A percentile compares a stretch with the other conserved stretches of the same genome.
phyloP scores from a whole-genome alignment of 2,113 vertebrate genomes.

The Paramisgurnus dabryanus region DNA sequence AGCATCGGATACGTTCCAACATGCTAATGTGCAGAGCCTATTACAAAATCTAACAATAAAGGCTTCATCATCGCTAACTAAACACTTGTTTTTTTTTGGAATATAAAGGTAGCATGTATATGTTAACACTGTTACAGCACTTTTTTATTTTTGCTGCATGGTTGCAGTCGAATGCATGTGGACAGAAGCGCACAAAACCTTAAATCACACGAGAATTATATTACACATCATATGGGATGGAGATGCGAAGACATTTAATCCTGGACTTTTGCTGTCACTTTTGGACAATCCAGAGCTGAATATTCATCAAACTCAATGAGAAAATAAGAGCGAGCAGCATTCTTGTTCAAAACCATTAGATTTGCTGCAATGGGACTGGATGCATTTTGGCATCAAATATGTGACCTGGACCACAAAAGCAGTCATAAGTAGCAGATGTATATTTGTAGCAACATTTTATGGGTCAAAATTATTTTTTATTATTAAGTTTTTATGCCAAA shows the following conservation, averaged over 20 bases:
- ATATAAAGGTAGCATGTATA: conserved; percentile 62
- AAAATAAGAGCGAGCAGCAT: conserved; percentile 4
- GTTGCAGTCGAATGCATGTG: conserved; percentile 48
- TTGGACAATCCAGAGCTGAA: background rate
- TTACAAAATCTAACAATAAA: conserved; percentile 53
- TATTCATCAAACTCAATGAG: background rate
- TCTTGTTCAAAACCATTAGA: background rate
- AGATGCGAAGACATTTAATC: no score
- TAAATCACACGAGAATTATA: background rate
- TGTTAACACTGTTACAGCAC: conserved; percentile 64
- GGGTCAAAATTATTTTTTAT: no score
- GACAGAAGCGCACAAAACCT: background rate
- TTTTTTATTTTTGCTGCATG: conserved; percentile 39
- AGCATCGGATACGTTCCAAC: conserved; percentile 48
- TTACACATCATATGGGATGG: no score
- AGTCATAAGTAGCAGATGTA: no score
- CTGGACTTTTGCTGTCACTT: background rate
- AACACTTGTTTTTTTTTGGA: conserved; percentile 62
- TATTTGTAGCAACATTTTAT: no score
- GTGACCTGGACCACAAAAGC: no score
- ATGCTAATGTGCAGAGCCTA: conserved; percentile 56
- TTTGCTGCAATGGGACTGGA: background rate
- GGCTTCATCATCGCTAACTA: conserved; percentile 56
- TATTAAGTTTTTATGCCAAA: no score
- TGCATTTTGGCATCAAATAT: background rate